Evolutionary conservation across 2,113 vertebrate genomes (phyloP).

Genomic region (Mohoua ochrocephala): DNA sequence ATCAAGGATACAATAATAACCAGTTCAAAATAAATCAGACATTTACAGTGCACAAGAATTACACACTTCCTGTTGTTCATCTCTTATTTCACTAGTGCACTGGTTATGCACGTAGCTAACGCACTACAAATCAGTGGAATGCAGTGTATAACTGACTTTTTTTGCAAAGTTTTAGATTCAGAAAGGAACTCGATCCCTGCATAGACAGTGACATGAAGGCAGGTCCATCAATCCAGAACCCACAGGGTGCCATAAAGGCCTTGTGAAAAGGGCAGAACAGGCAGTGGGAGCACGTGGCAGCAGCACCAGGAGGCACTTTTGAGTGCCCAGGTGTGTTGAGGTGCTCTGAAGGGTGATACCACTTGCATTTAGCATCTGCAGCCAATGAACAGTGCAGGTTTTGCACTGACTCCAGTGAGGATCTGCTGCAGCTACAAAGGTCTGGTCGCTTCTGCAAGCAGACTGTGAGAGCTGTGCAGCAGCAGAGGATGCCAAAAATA

Average conservation of each 20-base stretch:
- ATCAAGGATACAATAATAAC: neutral
- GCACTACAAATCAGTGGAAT: neutral
- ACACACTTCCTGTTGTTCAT: neutral
- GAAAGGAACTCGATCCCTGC: neutral
- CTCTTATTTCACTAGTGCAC: neutral
- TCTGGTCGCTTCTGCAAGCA: neutral
- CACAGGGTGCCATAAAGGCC: neutral
- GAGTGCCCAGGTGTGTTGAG: neutral
- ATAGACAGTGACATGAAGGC: rapidly evolving
- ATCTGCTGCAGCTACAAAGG: neutral
- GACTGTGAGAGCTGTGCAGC: neutral
- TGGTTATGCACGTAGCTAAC: neutral
- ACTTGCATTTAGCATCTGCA: neutral
- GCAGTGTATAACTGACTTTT: neutral
- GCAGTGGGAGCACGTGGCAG: rapidly evolving
- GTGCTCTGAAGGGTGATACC: neutral
- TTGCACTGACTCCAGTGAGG: neutral
- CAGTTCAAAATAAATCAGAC: neutral
- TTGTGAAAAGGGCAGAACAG: neutral
- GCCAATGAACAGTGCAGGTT: neutral
- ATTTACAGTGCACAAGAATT: neutral
- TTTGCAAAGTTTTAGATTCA: neutral
- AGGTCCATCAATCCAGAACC: neutral
- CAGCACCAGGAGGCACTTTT: neutral
- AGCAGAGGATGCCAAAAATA: neutral